Evolutionary conservation across 2,797 vertebrate genomes (phyloP).

Genomic region (Anolis apletophallus): DNA sequence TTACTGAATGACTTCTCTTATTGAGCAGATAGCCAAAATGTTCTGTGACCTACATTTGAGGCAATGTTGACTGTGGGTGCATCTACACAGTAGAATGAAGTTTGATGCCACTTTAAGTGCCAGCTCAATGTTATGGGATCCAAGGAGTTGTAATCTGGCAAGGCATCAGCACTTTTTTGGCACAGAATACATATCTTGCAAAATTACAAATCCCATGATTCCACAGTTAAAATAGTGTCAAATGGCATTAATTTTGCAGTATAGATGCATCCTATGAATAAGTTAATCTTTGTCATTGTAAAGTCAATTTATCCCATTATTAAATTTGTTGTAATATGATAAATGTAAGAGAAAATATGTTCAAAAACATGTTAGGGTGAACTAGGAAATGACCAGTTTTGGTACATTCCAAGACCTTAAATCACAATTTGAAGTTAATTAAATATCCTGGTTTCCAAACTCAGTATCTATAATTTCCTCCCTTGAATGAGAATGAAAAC

Average conservation of each 20-base stretch:
- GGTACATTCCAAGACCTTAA: neutral
- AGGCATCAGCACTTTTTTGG: no score
- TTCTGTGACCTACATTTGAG: no score
- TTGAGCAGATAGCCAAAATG: neutral
- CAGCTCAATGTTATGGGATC: no score
- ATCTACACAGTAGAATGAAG: no score
- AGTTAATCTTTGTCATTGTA: neutral
- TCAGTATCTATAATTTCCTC: neutral
- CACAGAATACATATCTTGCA: no score
- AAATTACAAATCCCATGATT: no score
- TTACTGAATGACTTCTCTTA: neutral
- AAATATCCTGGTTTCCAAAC: neutral
- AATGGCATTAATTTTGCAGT: no score
- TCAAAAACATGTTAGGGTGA: neutral
- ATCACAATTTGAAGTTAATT: neutral
- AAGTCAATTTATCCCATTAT: neutral
- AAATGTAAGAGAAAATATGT: neutral
- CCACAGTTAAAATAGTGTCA: no score
- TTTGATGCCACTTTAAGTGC: no score
- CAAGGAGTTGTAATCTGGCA: no score
- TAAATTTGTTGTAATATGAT: neutral
- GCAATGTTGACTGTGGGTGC: no score
- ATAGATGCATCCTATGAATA: neutral
- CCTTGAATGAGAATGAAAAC: neutral
- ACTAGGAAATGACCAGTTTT: neutral